Percentiles rank a stretch among this genome's conserved stretches.
phyloP scores from a whole-genome alignment of 2,113 vertebrate genomes.

The Heptranchias perlo region DNA sequence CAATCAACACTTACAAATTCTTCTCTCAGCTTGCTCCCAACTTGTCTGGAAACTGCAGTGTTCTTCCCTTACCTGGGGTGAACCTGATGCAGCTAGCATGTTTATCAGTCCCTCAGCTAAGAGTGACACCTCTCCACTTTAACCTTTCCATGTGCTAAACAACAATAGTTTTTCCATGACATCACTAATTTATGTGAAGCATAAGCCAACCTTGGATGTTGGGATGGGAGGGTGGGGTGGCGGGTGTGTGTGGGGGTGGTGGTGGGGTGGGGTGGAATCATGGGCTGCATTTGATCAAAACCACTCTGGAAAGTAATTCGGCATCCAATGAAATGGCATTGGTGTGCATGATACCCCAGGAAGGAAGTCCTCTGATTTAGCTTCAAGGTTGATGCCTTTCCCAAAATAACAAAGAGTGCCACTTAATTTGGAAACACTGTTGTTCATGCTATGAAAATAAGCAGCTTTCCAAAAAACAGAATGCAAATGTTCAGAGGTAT shows the following conservation, averaged over 20 bases:
- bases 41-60: no score
- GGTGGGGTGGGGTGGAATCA: no score
- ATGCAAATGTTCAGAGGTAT: conserved; percentile 27
- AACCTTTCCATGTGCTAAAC: not conserved
- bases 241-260: not conserved
- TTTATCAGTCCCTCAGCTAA: not conserved
- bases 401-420: not conserved
- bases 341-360: no score
- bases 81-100: no score
- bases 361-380: not conserved
- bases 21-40: not conserved
- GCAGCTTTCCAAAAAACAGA: not conserved
- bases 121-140: not conserved
- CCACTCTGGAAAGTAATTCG: no score
- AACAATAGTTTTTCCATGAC: not conserved
- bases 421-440: conserved; percentile 14
- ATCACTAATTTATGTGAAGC: not conserved
- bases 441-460: conserved; percentile 13
- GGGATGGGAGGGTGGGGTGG: not conserved
- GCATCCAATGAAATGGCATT: not conserved
- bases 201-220: not conserved
- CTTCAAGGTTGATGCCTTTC: not conserved
- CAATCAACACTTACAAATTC: not conserved
- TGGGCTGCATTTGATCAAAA: no score
- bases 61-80: not conserved